A percentile compares a stretch with the other conserved stretches of the same genome.
phyloP scores from a whole-genome alignment of 2,113 vertebrate genomes.

The Ploceus nigricollis region DNA sequence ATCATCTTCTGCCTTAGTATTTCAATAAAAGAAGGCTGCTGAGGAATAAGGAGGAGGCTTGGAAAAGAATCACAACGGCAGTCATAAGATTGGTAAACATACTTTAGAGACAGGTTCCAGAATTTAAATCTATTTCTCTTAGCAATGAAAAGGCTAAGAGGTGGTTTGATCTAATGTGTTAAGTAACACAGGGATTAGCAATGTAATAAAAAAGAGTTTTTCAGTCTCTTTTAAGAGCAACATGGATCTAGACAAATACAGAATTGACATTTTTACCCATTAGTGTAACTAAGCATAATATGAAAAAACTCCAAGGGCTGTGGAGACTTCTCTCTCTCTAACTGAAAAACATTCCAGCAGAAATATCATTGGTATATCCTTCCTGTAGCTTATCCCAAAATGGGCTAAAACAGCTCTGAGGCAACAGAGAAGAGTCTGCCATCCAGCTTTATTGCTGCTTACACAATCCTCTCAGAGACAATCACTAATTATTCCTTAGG shows the following conservation, averaged over 20 bases:
- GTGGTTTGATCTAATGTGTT: background rate
- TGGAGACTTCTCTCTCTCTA: background rate
- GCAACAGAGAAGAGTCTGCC: background rate
- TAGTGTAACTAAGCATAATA: background rate
- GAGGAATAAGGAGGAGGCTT: background rate
- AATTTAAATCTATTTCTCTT: background rate
- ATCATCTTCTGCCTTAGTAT: background rate
- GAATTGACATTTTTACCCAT: background rate
- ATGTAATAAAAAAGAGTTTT: background rate
- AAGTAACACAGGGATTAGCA: background rate
- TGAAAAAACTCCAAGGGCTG: background rate
- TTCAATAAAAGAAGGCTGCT: background rate
- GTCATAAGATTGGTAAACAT: background rate
- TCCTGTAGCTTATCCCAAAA: background rate
- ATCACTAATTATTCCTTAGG: background rate
- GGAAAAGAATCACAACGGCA: background rate
- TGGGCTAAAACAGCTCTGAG: background rate
- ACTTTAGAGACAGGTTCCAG: background rate
- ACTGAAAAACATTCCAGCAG: background rate
- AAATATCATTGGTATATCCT: background rate
- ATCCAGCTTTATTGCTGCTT: background rate
- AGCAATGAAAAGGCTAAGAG: background rate
- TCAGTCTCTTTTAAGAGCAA: background rate
- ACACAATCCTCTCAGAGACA: background rate
- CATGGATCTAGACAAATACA: background rate